Percentiles rank a stretch among this genome's conserved stretches.
Conservation (phyloP, 1,140 invertebrate species). For the Plectrocnemia conspersa region DNA sequence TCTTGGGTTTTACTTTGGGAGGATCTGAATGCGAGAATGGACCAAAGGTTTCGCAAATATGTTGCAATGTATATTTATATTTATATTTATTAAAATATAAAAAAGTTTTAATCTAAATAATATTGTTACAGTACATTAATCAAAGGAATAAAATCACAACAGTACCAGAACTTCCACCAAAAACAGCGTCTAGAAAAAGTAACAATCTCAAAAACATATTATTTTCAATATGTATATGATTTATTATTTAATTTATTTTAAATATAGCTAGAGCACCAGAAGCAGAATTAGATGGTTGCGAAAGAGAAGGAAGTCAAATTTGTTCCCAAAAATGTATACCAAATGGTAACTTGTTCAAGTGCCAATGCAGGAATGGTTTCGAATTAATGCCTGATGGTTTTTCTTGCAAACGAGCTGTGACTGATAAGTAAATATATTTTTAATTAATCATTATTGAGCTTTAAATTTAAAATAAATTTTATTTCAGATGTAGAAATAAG, state of each 20-base stretch:
- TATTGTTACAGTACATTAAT: too few relatives aligned
- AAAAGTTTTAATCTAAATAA: too few relatives aligned
- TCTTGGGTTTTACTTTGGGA: conserved; percentile 10
- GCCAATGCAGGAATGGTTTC: conserved; percentile 65
- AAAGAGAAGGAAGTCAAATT: conserved; percentile 54
- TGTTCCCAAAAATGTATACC: conserved; percentile 72
- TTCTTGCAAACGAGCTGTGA: conserved; percentile 50
- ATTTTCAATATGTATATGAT: too few relatives aligned
- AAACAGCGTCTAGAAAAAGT: too few relatives aligned
- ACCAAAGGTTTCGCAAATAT: too few relatives aligned
- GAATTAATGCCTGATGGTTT: conserved; percentile 55
- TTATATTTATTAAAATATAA: too few relatives aligned
- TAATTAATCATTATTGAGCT: conserved; percentile 5
- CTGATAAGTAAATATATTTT: conserved; percentile 33
- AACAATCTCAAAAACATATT: too few relatives aligned
- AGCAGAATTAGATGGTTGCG: conserved; percentile 33
- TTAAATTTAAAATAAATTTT: not conserved
- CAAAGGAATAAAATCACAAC: too few relatives aligned
- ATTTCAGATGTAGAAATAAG: conserved; percentile 51
- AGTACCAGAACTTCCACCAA: too few relatives aligned
- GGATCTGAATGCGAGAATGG: not conserved
- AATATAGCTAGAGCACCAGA: too few relatives aligned
- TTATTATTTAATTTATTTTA: too few relatives aligned
- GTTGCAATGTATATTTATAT: conserved; percentile 9
- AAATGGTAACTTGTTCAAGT: conserved; percentile 63